Base-by-base conservation (phyloP, 2,888 invertebrate genomes). In the Drosophila setosimentum region DNA sequence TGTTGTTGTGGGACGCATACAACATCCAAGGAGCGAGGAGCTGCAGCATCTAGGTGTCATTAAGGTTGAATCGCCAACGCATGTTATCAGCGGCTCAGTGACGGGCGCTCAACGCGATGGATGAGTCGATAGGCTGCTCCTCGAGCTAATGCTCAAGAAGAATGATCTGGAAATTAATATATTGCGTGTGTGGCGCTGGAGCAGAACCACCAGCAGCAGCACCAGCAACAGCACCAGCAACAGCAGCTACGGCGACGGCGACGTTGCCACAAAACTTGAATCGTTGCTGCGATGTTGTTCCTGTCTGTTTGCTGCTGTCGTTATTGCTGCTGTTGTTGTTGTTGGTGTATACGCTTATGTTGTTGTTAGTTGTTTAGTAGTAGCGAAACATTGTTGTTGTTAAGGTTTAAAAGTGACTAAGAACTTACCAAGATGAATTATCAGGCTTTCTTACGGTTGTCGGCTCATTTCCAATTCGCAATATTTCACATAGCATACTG, bases 281-380 rank as follows among this genome's bases (percentile, higher is more conserved):
- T 55, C 32, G 42, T 60, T 48, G 45, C 3, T 24, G 16, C 33
- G 33, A 53, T 13, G 30, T 21, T 54, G 53, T 35, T 54, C 30
- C 54, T 42, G 37, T 1, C 21, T 11, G 58, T 58, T 33, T 51
- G 68, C 30, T 55, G 55, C 24, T 59, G 59, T 32, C 60, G 70
- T 50, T 72, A 59, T 40, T 57, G 68, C 59, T 64, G 72, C 53
- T 72, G 59, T 35, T 57, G 66, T 62, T 69, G 77, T 70, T 81
- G 66, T 51, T 75, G 80, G 64, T 80, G 89, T 80, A 74, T 87
- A 87, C 88, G 90, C 83, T 87, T 85, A 88, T 74, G 83, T 90
- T 90, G 89, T 91, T 90, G 87, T 88, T 90, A 90, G 87, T 90
- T 89, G 89, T 91, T 90, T 90, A 91, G 89, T 83, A 87, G 87